Conservation (phyloP, 2,888 invertebrate species). For the Drosophila diplacantha region DNA sequence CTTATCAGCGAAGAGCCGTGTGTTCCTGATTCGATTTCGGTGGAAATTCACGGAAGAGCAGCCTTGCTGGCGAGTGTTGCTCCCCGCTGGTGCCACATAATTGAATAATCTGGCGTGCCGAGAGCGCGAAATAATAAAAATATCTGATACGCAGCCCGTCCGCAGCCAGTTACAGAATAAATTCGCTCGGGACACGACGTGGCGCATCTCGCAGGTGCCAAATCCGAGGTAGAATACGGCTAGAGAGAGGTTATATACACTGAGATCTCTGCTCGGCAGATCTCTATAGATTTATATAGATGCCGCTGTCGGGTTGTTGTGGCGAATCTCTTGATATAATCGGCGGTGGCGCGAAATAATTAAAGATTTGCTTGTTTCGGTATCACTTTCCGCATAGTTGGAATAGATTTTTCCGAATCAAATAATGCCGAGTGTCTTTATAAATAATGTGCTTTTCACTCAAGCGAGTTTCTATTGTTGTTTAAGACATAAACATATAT, state of each 20-base stretch:
- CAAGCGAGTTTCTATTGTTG: background rate
- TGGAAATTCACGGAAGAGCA: conserved; percentile 30
- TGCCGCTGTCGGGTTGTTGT: conserved; percentile 9
- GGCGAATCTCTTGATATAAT: conserved; percentile 4
- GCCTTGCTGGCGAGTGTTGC: conserved; percentile 17
- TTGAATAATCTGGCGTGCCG: conserved; percentile 38
- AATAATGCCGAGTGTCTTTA: conserved; percentile 3
- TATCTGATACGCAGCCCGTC: conserved; percentile 34
- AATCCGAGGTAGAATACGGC: conserved; percentile 17
- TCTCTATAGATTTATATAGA: conserved; percentile 9
- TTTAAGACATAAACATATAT: background rate
- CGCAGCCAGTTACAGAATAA: conserved; percentile 54
- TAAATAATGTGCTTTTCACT: conserved; percentile 3
- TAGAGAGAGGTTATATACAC: conserved; percentile 6
- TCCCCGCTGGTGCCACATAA: conserved; percentile 41
- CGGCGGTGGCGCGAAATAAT: conserved; percentile 1
- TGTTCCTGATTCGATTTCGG: conserved; percentile 17
- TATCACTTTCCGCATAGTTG: conserved; percentile 4
- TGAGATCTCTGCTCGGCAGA: background rate
- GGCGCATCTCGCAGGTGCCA: conserved; percentile 36
- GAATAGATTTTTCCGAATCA: background rate
- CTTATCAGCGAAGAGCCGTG: conserved; percentile 42
- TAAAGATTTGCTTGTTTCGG: conserved; percentile 11
- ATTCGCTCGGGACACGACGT: conserved; percentile 35
- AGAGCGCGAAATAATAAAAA: conserved; percentile 41